Evolutionary conservation across 2,797 vertebrate species (phyloP), one percentile per base, ranked within the genome.

Genomic region (Cygnus olor): DNA sequence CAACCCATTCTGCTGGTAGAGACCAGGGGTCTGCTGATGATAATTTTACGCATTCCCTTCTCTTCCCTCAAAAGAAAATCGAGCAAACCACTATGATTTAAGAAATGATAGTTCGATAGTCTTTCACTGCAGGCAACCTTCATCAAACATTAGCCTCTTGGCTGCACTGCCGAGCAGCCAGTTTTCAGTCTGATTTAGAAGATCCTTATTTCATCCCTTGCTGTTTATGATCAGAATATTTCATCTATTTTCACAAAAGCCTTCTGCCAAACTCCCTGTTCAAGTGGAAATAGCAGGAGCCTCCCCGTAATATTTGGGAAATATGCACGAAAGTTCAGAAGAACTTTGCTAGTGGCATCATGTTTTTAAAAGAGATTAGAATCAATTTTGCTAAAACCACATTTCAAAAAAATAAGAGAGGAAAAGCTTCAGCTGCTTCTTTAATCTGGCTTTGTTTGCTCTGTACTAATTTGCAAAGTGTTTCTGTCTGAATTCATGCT

Each of bases 81-180:
- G 51, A 95, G 91, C 71, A 96, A 95, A 95, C 80, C 85, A 92
- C 94, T 94, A 92, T 93, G 91, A 96, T 95, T 83, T 96, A 89
- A 96, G 90, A 96, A 96, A 96, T 93, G 78, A 96, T 83, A 96
- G 91, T 54, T 90, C 8, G 0, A 88, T 83, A 85, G 84, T 68
- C 84, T 87, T 82, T 85, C 95, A 90, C 95, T 92, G 81, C 94
- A 95, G 95, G 94, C 86, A 94, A 72, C 93, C 91, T 89, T 74
- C 91, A 96, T 95, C 93, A 89, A 96, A 90, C 90, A 63, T 65
- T 85, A 94, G 90, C 78, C 80, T 90, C 72, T 85, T 93, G 79
- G 86, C 84, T 93, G 72, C 49, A 91, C 71, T 74, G 91, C 91
- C 87, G 69, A 93, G 78, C 88, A 90, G 74, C 56, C 94, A 71